Percentiles rank a stretch among this genome's conserved stretches.
These are phyloP conservation scores for Phyllotreta striolata DNA, from an alignment of 2,888 invertebrate species.

Conservation along the genomic window DNA sequence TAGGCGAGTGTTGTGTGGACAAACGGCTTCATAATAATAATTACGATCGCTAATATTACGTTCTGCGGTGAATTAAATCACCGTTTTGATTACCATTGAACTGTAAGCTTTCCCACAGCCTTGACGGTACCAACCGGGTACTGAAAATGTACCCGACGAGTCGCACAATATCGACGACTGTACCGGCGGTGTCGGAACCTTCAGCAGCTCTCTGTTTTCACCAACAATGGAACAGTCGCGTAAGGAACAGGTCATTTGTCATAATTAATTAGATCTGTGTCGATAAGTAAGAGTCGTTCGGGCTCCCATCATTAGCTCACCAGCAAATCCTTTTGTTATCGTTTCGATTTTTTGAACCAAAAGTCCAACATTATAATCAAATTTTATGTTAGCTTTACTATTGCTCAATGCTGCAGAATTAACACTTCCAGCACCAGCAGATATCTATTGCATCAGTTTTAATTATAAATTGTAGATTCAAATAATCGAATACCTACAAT, in stretches of 20 bases:
- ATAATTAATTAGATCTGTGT: constrained; percentile 20
- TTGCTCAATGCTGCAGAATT: too few species aligned
- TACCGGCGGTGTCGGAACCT: constrained; percentile 24
- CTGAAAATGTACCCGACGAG: constrained; percentile 25
- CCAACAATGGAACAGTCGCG: constrained; percentile 8
- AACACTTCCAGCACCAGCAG: too few species aligned
- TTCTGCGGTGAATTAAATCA: constrained; percentile 46
- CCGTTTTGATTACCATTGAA: constrained; percentile 50
- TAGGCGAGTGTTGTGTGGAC: constrained; percentile 36
- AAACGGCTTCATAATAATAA: constrained; percentile 41
- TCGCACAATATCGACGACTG: constrained; percentile 23
- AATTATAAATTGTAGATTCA: too few species aligned
- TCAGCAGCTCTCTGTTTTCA: constrained; percentile 18
- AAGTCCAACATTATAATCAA: too few species aligned
- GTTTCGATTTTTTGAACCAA: too few species aligned
- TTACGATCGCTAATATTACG: constrained; percentile 40
- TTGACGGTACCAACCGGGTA: constrained; percentile 42
- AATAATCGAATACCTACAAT: too few species aligned
- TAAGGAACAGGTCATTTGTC: constrained; percentile 21
- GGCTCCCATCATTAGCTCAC: neutral
- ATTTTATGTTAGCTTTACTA: too few species aligned
- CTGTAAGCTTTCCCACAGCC: constrained; percentile 50
- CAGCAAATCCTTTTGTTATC: too few species aligned
- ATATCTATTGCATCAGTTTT: too few species aligned
- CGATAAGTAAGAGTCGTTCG: constrained; percentile 8